phyloP scores from a whole-genome alignment of 2,113 vertebrate genomes.

The Oreochromis spilurus region DNA sequence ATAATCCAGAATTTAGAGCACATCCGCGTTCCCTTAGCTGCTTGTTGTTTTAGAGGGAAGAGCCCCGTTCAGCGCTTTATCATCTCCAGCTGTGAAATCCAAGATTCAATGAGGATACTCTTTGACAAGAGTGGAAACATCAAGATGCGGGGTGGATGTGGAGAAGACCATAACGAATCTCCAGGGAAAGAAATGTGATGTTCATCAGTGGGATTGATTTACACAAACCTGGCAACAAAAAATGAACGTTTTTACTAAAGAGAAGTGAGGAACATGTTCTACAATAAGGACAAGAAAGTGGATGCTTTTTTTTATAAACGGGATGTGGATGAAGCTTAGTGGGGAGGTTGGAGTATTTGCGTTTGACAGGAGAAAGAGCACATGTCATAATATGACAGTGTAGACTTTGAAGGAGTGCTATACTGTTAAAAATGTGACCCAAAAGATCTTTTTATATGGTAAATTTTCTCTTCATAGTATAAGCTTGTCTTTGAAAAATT shows the following conservation, averaged over 20 bases:
- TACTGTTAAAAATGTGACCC: background rate
- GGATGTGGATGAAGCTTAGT: background rate
- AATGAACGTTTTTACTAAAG: background rate
- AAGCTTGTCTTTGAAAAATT: background rate
- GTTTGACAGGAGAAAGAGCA: background rate
- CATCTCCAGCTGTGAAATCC: constrained; percentile 61
- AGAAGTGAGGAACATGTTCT: background rate
- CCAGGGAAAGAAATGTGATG: constrained; percentile 34
- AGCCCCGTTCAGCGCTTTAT: constrained; percentile 44
- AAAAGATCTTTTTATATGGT: background rate
- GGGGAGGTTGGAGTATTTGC: background rate
- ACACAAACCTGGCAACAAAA: background rate
- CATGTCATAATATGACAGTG: background rate
- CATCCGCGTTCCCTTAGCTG: background rate
- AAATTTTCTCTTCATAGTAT: background rate
- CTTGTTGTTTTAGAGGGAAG: constrained; percentile 50
- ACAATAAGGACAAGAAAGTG: background rate
- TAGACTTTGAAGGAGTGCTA: background rate
- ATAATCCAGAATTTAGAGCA: background rate
- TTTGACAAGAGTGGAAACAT: constrained; percentile 31
- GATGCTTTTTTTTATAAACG: background rate
- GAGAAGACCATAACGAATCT: constrained; percentile 25
- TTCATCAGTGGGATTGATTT: constrained; percentile 39
- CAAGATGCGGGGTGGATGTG: background rate
- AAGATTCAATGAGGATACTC: constrained; percentile 12